These are phyloP conservation scores for Slavum lentiscoides DNA, from an alignment of 2,888 invertebrate genomes.

Conservation along the genomic window DNA sequence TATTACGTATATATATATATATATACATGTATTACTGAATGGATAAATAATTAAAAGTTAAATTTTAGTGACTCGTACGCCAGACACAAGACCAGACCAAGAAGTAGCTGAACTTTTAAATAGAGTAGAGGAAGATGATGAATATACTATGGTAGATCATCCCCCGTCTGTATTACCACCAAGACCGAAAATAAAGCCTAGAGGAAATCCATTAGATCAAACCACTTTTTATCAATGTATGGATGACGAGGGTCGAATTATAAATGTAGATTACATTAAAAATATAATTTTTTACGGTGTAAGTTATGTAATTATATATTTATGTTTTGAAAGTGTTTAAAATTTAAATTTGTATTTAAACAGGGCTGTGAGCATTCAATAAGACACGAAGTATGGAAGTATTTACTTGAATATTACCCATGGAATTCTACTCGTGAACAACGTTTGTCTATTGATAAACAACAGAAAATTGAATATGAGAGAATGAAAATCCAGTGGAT, in stretches of 20 bases:
- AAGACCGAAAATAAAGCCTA: constrained; percentile 64
- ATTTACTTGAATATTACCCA: constrained; percentile 82
- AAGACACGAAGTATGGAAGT: constrained; percentile 90
- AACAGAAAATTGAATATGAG: constrained; percentile 84
- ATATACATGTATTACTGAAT: not conserved
- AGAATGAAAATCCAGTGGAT: constrained; percentile 97
- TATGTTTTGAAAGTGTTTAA: not conserved
- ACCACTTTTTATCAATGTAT: constrained; percentile 83
- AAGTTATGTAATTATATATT: constrained; percentile 59
- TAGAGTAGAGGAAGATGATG: constrained; percentile 53
- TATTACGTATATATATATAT: not conserved
- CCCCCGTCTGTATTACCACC: constrained; percentile 64
- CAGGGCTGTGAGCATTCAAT: constrained; percentile 79
- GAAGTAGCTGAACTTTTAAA: constrained; percentile 56
- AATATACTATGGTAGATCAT: constrained; percentile 51
- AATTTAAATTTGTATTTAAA: constrained; percentile 8
- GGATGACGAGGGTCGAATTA: constrained; percentile 79
- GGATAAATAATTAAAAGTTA: constrained; percentile 27
- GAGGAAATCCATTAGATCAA: constrained; percentile 73
- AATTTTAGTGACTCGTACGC: constrained; percentile 56
- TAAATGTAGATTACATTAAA: constrained; percentile 76
- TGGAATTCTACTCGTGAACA: constrained; percentile 80
- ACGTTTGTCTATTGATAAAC: constrained; percentile 70
- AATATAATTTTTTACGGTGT: constrained; percentile 90
- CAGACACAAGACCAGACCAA: constrained; percentile 56